Percentiles rank a stretch among this genome's conserved stretches.
Evolutionary conservation across 2,113 vertebrate species (phyloP).

Genomic region (Tricholaema leucomelas): DNA sequence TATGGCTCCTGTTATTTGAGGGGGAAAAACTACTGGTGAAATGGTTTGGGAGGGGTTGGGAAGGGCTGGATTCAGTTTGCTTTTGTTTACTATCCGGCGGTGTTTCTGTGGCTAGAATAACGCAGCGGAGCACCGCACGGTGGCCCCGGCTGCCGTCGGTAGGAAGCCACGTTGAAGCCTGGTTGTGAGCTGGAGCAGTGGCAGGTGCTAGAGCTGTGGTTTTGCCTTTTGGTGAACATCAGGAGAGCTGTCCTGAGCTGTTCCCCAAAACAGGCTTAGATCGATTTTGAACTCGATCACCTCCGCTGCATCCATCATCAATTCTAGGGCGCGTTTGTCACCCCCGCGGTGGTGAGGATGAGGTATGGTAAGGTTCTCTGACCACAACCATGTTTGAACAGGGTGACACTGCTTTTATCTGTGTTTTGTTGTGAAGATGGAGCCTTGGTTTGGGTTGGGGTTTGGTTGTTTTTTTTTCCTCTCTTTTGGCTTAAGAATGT

Average conservation of each 20-base stretch:
- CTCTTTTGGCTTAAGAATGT: conserved; percentile 1
- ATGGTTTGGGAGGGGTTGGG: neutral
- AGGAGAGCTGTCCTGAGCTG: neutral
- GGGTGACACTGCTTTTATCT: neutral
- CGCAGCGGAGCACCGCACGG: neutral
- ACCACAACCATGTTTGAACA: conserved; percentile 58
- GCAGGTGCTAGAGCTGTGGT: neutral
- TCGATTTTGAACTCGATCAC: neutral
- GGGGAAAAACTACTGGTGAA: neutral
- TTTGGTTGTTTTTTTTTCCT: neutral
- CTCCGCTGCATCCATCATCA: neutral
- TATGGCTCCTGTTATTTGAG: neutral
- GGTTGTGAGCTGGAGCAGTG: conserved; percentile 39
- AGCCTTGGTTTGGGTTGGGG: neutral
- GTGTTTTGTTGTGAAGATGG: neutral
- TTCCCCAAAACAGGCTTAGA: neutral
- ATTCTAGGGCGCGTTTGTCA: neutral
- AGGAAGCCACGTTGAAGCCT: conserved; percentile 46
- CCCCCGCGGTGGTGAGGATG: neutral
- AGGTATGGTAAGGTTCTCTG: neutral
- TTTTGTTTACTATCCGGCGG: neutral
- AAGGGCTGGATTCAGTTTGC: neutral
- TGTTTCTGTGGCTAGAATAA: neutral
- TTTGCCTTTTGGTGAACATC: neutral
- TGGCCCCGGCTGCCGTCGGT: neutral